Base-by-base conservation (phyloP, 2,888 invertebrate genomes). In the Scaptomyza caliginosa region DNA sequence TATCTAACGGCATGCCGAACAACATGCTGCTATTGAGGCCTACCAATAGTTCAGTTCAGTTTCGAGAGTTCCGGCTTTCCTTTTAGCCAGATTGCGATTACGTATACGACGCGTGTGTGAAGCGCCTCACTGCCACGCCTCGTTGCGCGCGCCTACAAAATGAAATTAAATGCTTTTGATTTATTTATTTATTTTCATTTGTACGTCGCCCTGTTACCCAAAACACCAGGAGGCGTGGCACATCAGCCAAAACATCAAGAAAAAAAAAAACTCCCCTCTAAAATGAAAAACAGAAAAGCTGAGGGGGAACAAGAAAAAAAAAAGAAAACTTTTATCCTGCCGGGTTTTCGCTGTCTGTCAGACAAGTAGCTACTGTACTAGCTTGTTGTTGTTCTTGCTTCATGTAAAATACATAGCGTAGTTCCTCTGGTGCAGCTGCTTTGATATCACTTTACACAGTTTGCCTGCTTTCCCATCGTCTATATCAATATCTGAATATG, bases 81-180 rank as follows among this genome's bases (percentile, higher is more conserved):
- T 28, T 54, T 46, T 30, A 16, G 32, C 30, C 51, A 46, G 52
- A 56, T 48, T 52, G 49, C 49, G 67, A 86, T 77, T 86, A 77
- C 85, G 85, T 75, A 81, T 81, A 74, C 72, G 82, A 58, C 67
- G 74, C 46, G 62, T 77, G 58, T 77, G 66, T 58, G 70, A 77
- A 62, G 74, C 84, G 77, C 64, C n/a, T 65, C 55, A 46, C 50
- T 19, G 58, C 40, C 67, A 58, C 23, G 17, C 19, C 42, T 28
- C 26, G 10, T 8, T 58, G 66, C 55, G 30, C 30, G 30, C 30
- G 30, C 30, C 30, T 67, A 52, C 58, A 49, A 81, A 84, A 84
- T 71, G 52, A 74, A 81, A 81, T 81, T 74, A 81, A 81, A 81
- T 81, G 85, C 59, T 82, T 74, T 86, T 86, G 81, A 81, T 84